Evolutionary conservation across 2,797 vertebrate genomes (phyloP).

Genomic region (Myotis findleyi): DNA sequence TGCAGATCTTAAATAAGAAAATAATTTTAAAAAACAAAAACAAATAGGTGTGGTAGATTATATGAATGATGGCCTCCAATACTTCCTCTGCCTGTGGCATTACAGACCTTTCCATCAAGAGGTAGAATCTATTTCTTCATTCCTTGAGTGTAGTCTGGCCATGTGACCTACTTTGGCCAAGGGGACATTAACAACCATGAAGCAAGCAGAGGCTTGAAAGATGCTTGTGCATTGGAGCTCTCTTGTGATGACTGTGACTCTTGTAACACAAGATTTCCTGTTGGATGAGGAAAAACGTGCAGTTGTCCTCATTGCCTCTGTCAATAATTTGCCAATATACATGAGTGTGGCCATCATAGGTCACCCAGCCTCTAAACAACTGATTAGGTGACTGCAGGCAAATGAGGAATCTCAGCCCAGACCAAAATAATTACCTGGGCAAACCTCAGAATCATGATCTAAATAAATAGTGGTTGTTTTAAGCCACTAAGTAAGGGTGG

Average conservation of each 20-base stretch:
- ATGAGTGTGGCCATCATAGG: neutral
- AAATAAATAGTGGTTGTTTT: slow-evolving; percentile 30
- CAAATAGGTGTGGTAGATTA: slow-evolving; percentile 30
- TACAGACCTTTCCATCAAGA: neutral
- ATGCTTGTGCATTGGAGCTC: neutral
- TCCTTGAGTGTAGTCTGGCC: neutral
- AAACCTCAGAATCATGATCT: slow-evolving; percentile 34
- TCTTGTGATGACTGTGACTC: neutral
- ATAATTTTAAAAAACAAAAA: neutral
- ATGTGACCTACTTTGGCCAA: slow-evolving; percentile 15
- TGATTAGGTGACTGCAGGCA: neutral
- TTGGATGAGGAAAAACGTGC: neutral
- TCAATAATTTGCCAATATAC: neutral
- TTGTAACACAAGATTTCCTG: neutral
- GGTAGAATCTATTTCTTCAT: slow-evolving; percentile 1
- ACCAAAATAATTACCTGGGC: slow-evolving; percentile 2
- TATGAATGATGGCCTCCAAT: neutral
- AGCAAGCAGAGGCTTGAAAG: neutral
- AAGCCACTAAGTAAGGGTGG: neutral
- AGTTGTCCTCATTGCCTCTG: neutral
- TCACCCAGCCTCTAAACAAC: neutral
- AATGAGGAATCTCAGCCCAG: slow-evolving; percentile 36
- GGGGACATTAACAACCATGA: neutral
- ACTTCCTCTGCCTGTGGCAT: neutral
- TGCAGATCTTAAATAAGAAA: slow-evolving; percentile 52